Percentiles rank a stretch among this genome's conserved stretches.
Evolutionary conservation across 1,140 invertebrate species (phyloP).

Genomic region (Samia ricini): DNA sequence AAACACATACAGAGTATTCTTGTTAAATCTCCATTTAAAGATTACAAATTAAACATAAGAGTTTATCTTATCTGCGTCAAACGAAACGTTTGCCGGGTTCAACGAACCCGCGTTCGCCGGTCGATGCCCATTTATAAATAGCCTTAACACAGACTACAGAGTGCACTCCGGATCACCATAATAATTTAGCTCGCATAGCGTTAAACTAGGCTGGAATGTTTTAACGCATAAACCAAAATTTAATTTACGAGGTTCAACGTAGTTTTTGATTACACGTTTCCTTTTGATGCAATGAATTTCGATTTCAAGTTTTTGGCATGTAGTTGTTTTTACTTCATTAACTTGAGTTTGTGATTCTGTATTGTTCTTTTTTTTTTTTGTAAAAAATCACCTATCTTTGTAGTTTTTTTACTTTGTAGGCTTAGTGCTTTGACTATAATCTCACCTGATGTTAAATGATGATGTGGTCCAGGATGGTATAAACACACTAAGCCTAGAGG

Average conservation of each 20-base stretch:
- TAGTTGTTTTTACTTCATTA: too few species aligned
- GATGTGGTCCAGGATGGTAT: too few species aligned
- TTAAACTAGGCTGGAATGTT: not conserved
- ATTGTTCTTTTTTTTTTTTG: too few species aligned
- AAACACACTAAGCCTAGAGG: too few species aligned
- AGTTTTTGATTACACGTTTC: not conserved
- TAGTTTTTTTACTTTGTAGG: too few species aligned
- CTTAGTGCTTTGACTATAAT: too few species aligned
- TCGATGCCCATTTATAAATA: conserved; percentile 12
- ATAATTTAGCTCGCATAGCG: not conserved
- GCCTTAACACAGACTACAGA: conserved; percentile 5
- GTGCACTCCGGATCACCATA: not conserved
- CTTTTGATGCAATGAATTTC: not conserved
- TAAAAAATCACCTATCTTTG: too few species aligned
- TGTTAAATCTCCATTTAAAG: not conserved
- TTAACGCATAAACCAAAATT: not conserved
- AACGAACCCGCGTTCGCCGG: conserved; percentile 2
- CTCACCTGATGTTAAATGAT: too few species aligned
- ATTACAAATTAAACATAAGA: not conserved
- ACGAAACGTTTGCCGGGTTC: not conserved
- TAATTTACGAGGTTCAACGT: not conserved
- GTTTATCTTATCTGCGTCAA: not conserved
- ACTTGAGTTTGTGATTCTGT: too few species aligned
- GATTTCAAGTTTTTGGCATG: too few species aligned
- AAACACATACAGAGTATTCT: not conserved